Base-by-base conservation (phyloP, 64 coral and sea anemone genomes). In the Platygyra sinensis region DNA sequence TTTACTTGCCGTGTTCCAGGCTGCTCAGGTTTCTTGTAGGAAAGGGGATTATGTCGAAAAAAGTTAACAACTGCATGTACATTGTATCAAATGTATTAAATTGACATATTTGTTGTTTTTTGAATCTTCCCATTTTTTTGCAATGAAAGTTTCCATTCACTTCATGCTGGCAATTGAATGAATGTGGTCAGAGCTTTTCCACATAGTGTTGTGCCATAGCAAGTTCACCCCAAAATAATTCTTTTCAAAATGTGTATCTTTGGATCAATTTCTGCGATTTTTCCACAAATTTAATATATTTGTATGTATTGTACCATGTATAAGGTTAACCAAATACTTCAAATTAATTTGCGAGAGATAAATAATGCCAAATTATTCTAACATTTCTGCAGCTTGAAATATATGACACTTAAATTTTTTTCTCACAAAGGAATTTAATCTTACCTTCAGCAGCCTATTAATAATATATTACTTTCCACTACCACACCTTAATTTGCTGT, bases 351-450 rank as follows among this genome's bases (percentile, higher is more conserved):
- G 33, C 5, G 24, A 71, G 22, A 10, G 18, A 12, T 39, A 71
- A 85, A 85, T 84, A 25, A 84, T 85, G 81, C 5, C 63, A 85
- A 69, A 25, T 71, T 85, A 85, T 51, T 50, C 31, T 69, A 24
- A 7, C 38, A 22, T 32, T 85, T 22, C 10, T 24, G 19, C 19
- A 27, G 20, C 20, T 49, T 69, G 2, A 50, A 50, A 85, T 50
- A 85, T 42, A 39, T 85, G 36, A 71, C 62, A 85, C 81, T 85
- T 69, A 38, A 36, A 85, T 50, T 85, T 85, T 84, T 80, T 55
- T 71, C 24, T 36, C 22, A 69, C 36, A 20, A 50, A 71, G 13
- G 36, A 85, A 71, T 24, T 85, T 85, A 67, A 85, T 71, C 81
- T 71, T n/a, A 62, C 32, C 65, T 69, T 39, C 54, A 52, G 31